phyloP scores from a whole-genome alignment of 2,888 invertebrate genomes.

The Troides aeacus region DNA sequence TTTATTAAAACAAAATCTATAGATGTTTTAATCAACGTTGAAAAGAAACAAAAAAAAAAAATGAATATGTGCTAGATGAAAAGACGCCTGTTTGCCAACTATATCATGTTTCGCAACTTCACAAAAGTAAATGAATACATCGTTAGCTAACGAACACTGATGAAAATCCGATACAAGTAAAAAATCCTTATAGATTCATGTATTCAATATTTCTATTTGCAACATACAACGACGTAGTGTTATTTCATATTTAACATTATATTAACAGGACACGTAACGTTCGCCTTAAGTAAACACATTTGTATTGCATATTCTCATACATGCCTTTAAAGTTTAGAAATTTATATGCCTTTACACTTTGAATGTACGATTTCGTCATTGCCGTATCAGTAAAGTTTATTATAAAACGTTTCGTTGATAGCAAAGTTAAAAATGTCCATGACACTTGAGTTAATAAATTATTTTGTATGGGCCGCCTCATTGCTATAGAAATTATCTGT shows the following conservation, averaged over 20 bases:
- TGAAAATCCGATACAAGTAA: background rate
- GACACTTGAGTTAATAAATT: background rate
- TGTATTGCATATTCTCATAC: background rate
- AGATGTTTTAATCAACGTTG: no score
- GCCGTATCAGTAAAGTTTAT: background rate
- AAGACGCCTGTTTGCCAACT: no score
- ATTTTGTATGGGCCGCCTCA: no score
- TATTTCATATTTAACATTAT: background rate
- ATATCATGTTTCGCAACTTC: background rate
- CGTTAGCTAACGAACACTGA: background rate
- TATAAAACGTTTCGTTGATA: no score
- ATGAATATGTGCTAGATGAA: no score
- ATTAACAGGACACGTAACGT: background rate
- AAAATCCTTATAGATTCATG: no score
- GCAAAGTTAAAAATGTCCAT: background rate
- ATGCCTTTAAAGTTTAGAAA: background rate
- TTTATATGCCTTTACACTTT: background rate
- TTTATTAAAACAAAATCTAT: no score
- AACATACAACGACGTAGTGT: background rate
- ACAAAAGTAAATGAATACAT: background rate
- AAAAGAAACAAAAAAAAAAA: no score
- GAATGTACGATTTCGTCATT: background rate
- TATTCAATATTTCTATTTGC: no score
- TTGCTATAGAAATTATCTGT: no score
- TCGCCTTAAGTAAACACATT: background rate